Conservation (phyloP, 2,888 invertebrate genomes). For the Dryocosmus kuriphilus region DNA sequence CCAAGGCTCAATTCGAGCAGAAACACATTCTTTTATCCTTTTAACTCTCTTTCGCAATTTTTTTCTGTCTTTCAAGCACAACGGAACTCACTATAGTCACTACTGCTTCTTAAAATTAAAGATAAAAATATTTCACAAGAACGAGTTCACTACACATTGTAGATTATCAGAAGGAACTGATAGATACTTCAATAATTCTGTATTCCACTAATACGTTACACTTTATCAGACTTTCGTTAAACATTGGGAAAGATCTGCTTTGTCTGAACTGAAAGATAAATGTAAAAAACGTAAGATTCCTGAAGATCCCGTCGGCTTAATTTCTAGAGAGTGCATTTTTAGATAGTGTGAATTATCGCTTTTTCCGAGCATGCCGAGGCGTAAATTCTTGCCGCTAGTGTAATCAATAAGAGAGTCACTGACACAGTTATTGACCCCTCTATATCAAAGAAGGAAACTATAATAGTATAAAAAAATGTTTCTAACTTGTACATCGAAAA, state of each 20-base stretch:
- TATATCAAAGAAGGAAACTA: not conserved
- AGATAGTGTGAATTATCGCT: not conserved
- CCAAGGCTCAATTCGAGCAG: slow-evolving; percentile 57
- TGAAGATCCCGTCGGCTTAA: not conserved
- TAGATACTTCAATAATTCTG: not conserved
- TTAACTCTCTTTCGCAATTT: slow-evolving; percentile 5
- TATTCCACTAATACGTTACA: not conserved
- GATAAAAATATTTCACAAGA: slow-evolving; percentile 15
- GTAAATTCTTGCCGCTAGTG: not conserved
- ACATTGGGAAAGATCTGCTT: not conserved
- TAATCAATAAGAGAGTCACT: not conserved
- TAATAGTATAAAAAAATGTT: not conserved
- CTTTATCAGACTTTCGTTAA: slow-evolving; percentile 5
- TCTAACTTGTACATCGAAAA: not conserved
- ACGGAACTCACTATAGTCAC: slow-evolving; percentile 7
- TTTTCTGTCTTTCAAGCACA: not conserved
- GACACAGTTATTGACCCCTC: not conserved
- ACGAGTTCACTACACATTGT: slow-evolving; percentile 15
- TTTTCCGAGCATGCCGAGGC: slow-evolving; percentile 7
- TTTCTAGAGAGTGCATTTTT: not conserved
- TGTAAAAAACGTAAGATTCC: not conserved
- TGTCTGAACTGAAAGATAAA: not conserved
- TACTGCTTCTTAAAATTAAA: not conserved
- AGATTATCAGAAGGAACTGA: slow-evolving; percentile 1
- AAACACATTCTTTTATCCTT: slow-evolving; percentile 60